Percentiles rank a stretch among this genome's conserved stretches.
These are phyloP conservation scores for Notoglanidium macrostoma DNA, from an alignment of 2,797 vertebrate genomes.

Conservation along the genomic window DNA sequence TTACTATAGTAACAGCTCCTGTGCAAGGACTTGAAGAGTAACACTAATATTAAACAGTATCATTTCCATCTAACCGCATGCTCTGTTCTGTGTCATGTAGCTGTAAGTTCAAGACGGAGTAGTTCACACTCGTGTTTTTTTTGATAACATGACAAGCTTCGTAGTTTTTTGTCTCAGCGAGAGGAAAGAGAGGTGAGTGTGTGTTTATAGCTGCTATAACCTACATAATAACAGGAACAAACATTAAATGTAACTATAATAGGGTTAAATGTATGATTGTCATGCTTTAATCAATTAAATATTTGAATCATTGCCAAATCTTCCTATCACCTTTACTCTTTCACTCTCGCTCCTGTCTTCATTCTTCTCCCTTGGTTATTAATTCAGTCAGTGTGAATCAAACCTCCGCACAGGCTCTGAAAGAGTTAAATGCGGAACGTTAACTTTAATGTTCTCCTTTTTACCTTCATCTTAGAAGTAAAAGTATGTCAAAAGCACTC, in stretches of 20 bases:
- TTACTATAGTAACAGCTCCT: not conserved
- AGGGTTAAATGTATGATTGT: not conserved
- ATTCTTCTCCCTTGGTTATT: not conserved
- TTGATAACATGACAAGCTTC: no score
- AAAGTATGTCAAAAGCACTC: constrained; percentile 21
- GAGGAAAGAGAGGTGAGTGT: no score
- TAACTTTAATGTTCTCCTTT: not conserved
- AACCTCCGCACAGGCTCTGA: not conserved
- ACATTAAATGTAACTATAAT: not conserved
- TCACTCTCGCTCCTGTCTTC: not conserved
- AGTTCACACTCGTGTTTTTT: no score
- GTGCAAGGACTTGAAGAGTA: no score
- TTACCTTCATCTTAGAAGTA: constrained; percentile 9
- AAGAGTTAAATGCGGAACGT: not conserved
- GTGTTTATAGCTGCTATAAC: no score
- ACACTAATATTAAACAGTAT: no score
- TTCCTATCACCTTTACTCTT: not conserved
- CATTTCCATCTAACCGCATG: no score
- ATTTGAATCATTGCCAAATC: not conserved
- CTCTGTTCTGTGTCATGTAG: no score
- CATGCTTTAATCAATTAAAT: not conserved
- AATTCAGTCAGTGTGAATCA: not conserved
- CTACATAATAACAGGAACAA: no score
- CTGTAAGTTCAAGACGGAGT: no score
- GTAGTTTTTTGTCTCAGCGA: no score